Conservation (phyloP, 35 echinoderm and acorn worm genomes). For the Chiridota heheva region DNA sequence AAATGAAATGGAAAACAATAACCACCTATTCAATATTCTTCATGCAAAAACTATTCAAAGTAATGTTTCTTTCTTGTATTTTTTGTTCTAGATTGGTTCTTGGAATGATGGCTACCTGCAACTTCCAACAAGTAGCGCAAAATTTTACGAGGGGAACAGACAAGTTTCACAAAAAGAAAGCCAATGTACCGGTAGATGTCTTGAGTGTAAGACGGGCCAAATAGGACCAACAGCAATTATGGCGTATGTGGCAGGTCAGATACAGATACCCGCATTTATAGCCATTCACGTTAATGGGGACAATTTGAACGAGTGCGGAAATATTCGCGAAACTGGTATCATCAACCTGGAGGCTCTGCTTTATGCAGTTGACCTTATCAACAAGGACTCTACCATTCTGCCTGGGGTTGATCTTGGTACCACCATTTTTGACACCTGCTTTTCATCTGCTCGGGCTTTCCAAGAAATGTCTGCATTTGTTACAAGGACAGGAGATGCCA, state of each 20-base stretch:
- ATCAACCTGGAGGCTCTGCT: slow-evolving; percentile 83
- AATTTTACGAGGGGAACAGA: slow-evolving; percentile 14
- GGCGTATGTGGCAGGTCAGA: slow-evolving; percentile 31
- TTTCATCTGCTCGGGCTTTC: slow-evolving; percentile 40
- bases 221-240: background rate
- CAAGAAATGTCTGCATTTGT: slow-evolving; percentile 51
- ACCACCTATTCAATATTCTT: background rate
- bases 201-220: slow-evolving; percentile 42
- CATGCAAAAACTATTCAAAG: background rate
- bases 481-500: slow-evolving; percentile 15
- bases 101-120: slow-evolving; percentile 51
- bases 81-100: slow-evolving; percentile 52
- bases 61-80: background rate
- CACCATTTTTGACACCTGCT: slow-evolving; percentile 74
- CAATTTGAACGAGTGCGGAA: slow-evolving; percentile 57
- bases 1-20: background rate
- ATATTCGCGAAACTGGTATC: slow-evolving; percentile 39
- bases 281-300: slow-evolving; percentile 55
- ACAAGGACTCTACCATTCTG: slow-evolving; percentile 55
- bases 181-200: slow-evolving; percentile 68
- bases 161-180: background rate
- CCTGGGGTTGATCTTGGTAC: slow-evolving; percentile 64
- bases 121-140: background rate
- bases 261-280: slow-evolving; percentile 79
- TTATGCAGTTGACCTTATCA: slow-evolving; percentile 79